Percentiles rank a stretch among this genome's conserved stretches.
Conservation (phyloP, 2,113 vertebrate species). For the Nanger granti region DNA sequence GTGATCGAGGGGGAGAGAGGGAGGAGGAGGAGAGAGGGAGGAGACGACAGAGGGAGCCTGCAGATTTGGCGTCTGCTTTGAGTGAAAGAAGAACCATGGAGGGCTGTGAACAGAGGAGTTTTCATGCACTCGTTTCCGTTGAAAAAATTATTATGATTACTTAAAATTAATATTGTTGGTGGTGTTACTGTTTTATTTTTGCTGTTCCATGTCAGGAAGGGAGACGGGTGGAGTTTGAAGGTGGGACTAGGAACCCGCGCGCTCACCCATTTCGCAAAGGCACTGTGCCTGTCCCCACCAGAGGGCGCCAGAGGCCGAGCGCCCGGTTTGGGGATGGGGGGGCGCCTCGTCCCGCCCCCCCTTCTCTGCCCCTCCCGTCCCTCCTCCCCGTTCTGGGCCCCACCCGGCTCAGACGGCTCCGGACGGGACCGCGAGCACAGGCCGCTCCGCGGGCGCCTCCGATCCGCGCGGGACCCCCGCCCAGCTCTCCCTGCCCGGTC, state of each 20-base stretch:
- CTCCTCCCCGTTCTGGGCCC: not conserved
- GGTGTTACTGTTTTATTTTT: too few relatives aligned
- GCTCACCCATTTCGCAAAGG: not conserved
- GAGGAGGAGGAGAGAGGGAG: too few relatives aligned
- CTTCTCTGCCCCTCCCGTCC: not conserved
- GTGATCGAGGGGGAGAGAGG: not conserved
- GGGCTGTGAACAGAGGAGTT: not conserved
- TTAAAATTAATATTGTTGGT: too few relatives aligned
- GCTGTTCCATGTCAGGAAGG: not conserved
- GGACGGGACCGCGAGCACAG: not conserved
- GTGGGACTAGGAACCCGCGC: accelerated
- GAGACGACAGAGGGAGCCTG: not conserved
- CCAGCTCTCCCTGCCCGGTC: not conserved
- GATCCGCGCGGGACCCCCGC: constrained; percentile 38
- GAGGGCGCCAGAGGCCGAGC: constrained; percentile 37
- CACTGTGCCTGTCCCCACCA: not conserved
- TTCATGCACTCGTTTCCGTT: not conserved
- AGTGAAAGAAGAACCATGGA: not conserved
- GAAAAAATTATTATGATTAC: not conserved
- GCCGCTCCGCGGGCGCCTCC: not conserved
- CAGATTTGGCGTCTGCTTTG: not conserved
- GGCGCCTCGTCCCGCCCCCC: not conserved
- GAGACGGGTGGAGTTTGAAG: not conserved
- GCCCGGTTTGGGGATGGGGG: not conserved
- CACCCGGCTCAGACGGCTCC: constrained; percentile 47